These are phyloP conservation scores for Apostichopus japonicus DNA, from an alignment of 35 echinoderm and acorn worm genomes.

Conservation along the genomic window DNA sequence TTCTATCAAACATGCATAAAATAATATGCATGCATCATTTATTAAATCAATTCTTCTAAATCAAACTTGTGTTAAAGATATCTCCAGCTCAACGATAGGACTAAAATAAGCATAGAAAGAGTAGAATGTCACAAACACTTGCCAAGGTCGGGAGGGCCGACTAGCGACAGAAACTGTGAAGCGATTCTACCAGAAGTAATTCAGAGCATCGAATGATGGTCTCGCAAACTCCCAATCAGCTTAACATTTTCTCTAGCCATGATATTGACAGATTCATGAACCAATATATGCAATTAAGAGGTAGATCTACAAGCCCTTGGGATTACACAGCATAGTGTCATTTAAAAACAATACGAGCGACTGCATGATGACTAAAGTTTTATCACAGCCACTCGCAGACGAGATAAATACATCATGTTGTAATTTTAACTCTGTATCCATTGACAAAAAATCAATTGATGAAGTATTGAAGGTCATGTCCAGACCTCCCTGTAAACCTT, in stretches of 20 bases:
- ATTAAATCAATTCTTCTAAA: background rate
- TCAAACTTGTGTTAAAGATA: background rate
- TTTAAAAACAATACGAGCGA: no score
- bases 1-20: conserved; percentile 8
- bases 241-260: background rate
- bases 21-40: background rate
- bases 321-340: background rate
- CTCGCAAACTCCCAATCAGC: background rate
- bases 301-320: background rate
- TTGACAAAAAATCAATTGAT: no score
- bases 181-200: conserved; percentile 2
- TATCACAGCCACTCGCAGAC: no score
- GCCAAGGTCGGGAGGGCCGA: background rate
- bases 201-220: background rate
- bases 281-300: background rate
- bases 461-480: no score
- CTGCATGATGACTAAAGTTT: no score
- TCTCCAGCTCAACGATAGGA: background rate
- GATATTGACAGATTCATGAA: background rate
- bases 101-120: background rate
- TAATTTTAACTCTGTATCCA: no score
- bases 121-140: background rate
- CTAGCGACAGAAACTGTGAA: background rate
- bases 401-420: no score
- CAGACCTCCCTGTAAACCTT: no score